Evolutionary conservation across 2,888 invertebrate species (phyloP), one percentile per base, ranked within the genome.

Genomic region (Trichacis sp.): DNA sequence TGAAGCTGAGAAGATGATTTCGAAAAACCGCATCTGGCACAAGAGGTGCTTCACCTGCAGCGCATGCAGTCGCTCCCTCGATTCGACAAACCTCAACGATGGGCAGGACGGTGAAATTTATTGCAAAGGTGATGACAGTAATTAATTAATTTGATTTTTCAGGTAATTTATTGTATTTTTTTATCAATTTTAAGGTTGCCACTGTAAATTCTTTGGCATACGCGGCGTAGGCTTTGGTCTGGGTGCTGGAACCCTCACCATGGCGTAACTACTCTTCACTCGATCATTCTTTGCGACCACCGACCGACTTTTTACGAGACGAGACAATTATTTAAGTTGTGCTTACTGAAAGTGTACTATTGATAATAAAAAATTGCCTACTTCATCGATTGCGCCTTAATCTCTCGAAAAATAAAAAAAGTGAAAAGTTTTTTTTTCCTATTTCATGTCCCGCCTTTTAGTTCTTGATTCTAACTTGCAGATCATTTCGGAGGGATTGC

Each of bases 1-100:
- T 85, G 95, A 95, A 73, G 98, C 98, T 55, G 98, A 98, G 88
- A 95, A 96, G 86, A 96, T 96, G 93, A 90, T 96, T 87, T 96
- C 96, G 86, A 96, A 95, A 87, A 94, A 93, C 85, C 91, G 92
- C 81, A 88, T 93, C 79, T 95, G 94, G 94, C 97, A 98, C 88
- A 95, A 92, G 86, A 87, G 93, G 74, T 97, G 97, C 88, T 97
- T 97, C 90, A 92, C 92, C 85, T 97, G 97, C 86, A 90, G 89
- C 51, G 93, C 92, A 75, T 96, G 95, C 85, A 91, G 91, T 78
- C 92, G 92, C 85, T 94, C 94, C 75, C 88, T 93, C 83, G 96
- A 96, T 86, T 95, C 95, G 74, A 95, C 95, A 79, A 95, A 93
- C 82, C 87, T 94, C 76, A 94, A 94, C 82, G 96, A 96, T 80